These are phyloP conservation scores for Penelope pileata DNA, from an alignment of 2,113 vertebrate genomes.

Conservation along the genomic window DNA sequence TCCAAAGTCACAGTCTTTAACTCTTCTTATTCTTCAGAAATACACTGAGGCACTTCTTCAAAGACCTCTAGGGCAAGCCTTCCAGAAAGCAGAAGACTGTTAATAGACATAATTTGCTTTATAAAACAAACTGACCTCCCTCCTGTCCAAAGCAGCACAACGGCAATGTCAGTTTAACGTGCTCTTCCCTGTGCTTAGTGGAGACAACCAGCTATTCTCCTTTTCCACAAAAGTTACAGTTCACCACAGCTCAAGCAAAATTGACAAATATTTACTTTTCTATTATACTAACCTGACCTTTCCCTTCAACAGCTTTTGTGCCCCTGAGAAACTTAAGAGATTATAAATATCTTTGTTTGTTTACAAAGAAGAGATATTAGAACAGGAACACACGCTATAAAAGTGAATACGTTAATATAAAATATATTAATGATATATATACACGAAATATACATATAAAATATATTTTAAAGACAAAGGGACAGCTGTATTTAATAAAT, in stretches of 20 bases:
- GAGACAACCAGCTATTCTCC: background rate
- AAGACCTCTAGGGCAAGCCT: background rate
- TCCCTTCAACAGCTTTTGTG: background rate
- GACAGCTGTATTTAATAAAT: background rate
- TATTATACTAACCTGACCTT: background rate
- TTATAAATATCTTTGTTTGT: background rate
- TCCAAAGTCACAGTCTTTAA: background rate
- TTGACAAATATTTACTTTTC: background rate
- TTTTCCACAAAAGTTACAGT: background rate
- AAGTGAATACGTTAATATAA: background rate
- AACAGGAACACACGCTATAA: background rate
- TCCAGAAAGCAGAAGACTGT: background rate
- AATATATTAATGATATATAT: background rate
- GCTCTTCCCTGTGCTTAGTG: background rate
- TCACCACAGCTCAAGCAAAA: background rate
- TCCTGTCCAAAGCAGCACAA: background rate
- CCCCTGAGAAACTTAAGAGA: fast-evolving
- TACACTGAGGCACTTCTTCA: background rate
- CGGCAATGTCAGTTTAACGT: background rate
- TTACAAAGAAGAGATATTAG: background rate
- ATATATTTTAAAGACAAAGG: background rate
- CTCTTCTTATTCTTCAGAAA: background rate
- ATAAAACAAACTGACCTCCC: background rate
- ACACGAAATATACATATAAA: background rate
- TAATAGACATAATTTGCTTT: background rate